Evolutionary conservation across 2,113 vertebrate genomes (phyloP).

Genomic region (Chlamydotis undulata): DNA sequence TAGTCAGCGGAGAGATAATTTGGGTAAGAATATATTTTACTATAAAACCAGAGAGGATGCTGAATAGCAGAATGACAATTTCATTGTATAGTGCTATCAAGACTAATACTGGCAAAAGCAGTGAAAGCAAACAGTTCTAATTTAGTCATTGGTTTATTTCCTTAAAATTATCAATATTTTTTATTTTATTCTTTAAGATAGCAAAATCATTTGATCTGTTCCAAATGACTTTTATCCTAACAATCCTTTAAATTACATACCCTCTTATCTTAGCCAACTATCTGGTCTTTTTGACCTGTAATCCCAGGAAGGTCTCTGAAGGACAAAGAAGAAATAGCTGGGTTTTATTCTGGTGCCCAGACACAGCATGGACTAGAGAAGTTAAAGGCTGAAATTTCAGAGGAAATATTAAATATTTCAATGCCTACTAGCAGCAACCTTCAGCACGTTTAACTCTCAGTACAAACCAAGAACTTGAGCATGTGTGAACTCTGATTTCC

Average conservation of each 20-base stretch:
- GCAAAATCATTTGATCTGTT: not conserved
- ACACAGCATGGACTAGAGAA: not conserved
- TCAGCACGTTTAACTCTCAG: not conserved
- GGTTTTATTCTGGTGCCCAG: not conserved
- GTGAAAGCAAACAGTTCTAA: not conserved
- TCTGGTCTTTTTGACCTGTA: not conserved
- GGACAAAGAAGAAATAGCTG: not conserved
- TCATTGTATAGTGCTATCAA: not conserved
- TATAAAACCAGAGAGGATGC: not conserved
- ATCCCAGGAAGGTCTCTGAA: conserved; percentile 32
- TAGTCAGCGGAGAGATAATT: not conserved
- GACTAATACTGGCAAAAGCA: not conserved
- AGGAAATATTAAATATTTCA: not conserved
- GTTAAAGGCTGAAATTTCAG: not conserved
- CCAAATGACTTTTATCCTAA: not conserved
- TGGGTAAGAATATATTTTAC: not conserved
- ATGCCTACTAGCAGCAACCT: not conserved
- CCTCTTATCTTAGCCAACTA: conserved; percentile 8
- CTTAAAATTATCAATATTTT: not conserved
- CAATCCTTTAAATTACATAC: not conserved
- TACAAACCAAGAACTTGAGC: not conserved
- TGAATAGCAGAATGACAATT: not conserved
- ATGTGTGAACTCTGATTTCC: not conserved
- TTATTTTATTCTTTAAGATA: not conserved
- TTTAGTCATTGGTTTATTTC: not conserved